phyloP scores from a whole-genome alignment of 2,888 invertebrate genomes.

The Cheilosia soror region DNA sequence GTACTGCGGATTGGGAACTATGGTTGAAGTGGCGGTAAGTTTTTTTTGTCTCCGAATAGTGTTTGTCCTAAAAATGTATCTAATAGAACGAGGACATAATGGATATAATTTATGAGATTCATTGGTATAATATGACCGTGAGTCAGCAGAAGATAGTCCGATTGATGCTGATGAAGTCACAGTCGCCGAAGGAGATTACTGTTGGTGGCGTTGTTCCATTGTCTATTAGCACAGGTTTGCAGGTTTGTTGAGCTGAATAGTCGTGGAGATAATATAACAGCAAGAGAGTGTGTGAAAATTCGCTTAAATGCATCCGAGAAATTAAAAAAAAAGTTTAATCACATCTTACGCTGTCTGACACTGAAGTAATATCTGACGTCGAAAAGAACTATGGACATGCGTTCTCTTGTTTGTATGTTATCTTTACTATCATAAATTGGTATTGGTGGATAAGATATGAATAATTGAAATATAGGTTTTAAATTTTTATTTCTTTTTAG shows the following conservation, averaged over 20 bases:
- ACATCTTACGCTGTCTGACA: too few species aligned
- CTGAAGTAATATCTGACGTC: too few species aligned
- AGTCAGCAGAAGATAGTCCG: slow-evolving; percentile 70
- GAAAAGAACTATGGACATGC: too few species aligned
- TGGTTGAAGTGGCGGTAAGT: slow-evolving; percentile 57
- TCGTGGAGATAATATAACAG: background rate
- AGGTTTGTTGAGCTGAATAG: slow-evolving; percentile 56
- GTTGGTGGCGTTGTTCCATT: slow-evolving; percentile 73
- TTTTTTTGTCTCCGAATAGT: background rate
- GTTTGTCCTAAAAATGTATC: background rate
- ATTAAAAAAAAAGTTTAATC: too few species aligned
- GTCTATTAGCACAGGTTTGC: slow-evolving; percentile 76
- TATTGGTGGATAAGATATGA: slow-evolving; percentile 23
- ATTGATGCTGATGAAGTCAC: slow-evolving; percentile 76
- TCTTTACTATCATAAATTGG: slow-evolving; percentile 35
- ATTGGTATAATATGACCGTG: slow-evolving; percentile 71
- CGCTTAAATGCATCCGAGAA: background rate
- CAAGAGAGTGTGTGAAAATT: background rate
- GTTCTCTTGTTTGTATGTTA: slow-evolving; percentile 7
- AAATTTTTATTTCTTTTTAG: slow-evolving; percentile 69
- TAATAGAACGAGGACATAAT: slow-evolving; percentile 38
- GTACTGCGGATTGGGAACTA: slow-evolving; percentile 70
- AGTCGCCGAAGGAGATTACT: slow-evolving; percentile 52
- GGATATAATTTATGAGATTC: slow-evolving; percentile 76
- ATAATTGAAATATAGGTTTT: background rate